These are phyloP conservation scores for Catharus fuscescens DNA, from an alignment of 2,113 vertebrate species.

Conservation along the genomic window DNA sequence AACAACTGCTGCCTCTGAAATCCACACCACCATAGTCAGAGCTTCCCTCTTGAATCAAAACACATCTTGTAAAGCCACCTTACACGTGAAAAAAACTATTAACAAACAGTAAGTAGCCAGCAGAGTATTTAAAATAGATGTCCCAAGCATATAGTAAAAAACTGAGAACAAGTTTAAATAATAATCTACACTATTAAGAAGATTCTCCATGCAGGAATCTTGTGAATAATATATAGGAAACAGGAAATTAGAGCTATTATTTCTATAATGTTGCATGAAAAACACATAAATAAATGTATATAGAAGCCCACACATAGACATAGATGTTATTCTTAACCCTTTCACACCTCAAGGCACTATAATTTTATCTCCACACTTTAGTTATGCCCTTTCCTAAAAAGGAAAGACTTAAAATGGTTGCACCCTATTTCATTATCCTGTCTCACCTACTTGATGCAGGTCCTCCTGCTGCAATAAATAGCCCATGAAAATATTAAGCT, in stretches of 20 bases:
- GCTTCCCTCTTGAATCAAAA: not conserved
- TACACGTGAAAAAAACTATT: not conserved
- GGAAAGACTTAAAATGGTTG: not conserved
- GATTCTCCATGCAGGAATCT: not conserved
- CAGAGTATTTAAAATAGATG: not conserved
- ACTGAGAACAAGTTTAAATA: not conserved
- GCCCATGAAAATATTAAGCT: not conserved
- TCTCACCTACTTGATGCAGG: not conserved
- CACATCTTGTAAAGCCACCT: not conserved
- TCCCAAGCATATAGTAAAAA: not conserved
- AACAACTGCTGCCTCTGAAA: not conserved
- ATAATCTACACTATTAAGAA: not conserved
- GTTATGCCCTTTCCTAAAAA: not conserved
- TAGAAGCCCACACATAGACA: not conserved
- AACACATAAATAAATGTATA: not conserved
- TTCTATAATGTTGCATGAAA: not conserved
- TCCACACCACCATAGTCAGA: not conserved
- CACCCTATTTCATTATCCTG: not conserved
- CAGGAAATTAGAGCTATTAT: not conserved
- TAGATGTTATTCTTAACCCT: not conserved
- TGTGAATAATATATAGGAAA: not conserved
- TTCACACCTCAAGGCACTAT: not conserved
- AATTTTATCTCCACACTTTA: not conserved
- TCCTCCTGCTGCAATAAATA: not conserved
- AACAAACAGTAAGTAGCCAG: not conserved